phyloP scores from a whole-genome alignment of 2,888 invertebrate species.

The Eupithecia insigniata region DNA sequence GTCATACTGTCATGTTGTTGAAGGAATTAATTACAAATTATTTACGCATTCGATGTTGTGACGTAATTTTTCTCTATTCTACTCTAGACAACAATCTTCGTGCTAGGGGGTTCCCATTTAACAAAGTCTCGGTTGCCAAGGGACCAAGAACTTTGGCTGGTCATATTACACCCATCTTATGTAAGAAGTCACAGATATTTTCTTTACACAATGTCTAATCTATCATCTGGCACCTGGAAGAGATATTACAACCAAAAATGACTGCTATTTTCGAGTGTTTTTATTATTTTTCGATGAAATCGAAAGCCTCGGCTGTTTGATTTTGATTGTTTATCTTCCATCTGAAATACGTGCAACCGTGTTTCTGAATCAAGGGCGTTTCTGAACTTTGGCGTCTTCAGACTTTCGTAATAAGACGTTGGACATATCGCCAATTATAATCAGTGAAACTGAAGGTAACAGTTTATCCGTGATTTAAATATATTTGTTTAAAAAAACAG shows the following conservation, averaged over 20 bases:
- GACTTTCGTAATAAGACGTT: too few species aligned
- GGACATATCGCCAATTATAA: too few species aligned
- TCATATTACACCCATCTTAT: not conserved
- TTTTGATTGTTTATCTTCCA: not conserved
- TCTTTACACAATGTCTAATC: not conserved
- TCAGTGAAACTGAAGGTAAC: too few species aligned
- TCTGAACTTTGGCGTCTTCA: too few species aligned
- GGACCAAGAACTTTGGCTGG: not conserved
- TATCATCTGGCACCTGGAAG: conserved; percentile 34
- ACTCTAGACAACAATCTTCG: too few species aligned
- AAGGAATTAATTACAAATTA: too few species aligned
- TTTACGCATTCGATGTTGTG: too few species aligned
- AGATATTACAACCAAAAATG: conserved; percentile 30
- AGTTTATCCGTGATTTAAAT: too few species aligned
- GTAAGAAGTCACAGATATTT: not conserved
- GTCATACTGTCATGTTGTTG: too few species aligned
- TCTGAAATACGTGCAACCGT: not conserved
- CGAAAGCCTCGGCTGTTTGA: not conserved
- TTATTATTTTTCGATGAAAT: conserved; percentile 18
- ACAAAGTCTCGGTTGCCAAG: not conserved
- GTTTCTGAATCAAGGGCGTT: not conserved
- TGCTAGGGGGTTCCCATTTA: too few species aligned
- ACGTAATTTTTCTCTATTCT: too few species aligned
- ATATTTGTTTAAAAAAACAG: too few species aligned
- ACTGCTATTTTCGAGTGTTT: conserved; percentile 28